Evolutionary conservation across 2,888 invertebrate genomes (phyloP).

Genomic region (Auanema sp.): DNA sequence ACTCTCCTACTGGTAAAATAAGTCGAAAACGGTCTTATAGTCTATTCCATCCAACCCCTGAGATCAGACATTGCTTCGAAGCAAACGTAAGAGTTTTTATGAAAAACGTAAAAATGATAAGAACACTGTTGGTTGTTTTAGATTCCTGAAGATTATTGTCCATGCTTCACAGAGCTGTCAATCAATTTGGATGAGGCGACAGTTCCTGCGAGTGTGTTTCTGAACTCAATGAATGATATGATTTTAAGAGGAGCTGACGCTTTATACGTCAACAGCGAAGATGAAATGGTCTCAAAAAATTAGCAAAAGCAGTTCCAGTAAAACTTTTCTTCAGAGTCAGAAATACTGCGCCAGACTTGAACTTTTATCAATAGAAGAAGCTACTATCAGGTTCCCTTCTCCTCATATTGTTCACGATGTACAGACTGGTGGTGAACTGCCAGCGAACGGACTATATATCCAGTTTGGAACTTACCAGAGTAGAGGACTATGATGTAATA

Average conservation of each 20-base stretch:
- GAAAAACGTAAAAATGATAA: no score
- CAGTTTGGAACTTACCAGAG: no score
- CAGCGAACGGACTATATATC: slow-evolving; percentile 14
- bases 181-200: slow-evolving; percentile 33
- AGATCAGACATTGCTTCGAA: slow-evolving; percentile 37
- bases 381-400: slow-evolving; percentile 26
- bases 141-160: slow-evolving; percentile 53
- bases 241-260: no score
- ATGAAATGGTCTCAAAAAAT: neutral
- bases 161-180: slow-evolving; percentile 46
- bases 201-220: slow-evolving; percentile 26
- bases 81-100: slow-evolving; percentile 33
- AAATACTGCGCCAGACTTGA: slow-evolving; percentile 17
- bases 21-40: slow-evolving; percentile 22
- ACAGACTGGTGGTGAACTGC: slow-evolving; percentile 17
- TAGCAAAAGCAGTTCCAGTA: neutral
- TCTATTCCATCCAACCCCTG: slow-evolving; percentile 35
- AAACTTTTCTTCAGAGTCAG: neutral
- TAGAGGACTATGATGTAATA: no score
- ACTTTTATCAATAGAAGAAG: slow-evolving; percentile 16
- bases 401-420: slow-evolving; percentile 25
- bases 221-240: neutral
- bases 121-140: no score
- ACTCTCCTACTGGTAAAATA: neutral
- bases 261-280: no score